These are phyloP conservation scores for Poecilus cupreus DNA, from an alignment of 2,888 invertebrate genomes.

Conservation along the genomic window DNA sequence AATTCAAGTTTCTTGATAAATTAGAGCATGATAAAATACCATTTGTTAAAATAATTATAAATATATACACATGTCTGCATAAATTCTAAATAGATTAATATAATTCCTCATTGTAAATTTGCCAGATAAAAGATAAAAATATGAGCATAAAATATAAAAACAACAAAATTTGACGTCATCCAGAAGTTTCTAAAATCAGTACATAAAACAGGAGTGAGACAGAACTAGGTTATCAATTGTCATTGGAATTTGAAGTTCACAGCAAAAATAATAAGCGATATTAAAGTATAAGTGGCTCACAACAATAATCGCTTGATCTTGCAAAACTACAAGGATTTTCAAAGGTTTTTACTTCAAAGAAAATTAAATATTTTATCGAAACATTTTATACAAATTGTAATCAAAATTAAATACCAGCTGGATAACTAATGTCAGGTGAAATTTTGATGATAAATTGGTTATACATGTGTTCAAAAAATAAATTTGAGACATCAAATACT, in stretches of 20 bases:
- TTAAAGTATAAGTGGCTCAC: neutral
- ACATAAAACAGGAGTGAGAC: neutral
- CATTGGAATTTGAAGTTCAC: conserved; percentile 9
- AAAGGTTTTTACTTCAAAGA: neutral
- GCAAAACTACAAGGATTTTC: neutral
- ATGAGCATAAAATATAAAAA: neutral
- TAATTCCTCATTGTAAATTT: neutral
- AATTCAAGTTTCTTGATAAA: neutral
- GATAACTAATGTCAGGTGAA: no score
- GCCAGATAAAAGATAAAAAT: neutral
- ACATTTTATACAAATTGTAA: neutral
- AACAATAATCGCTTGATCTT: conserved; percentile 26
- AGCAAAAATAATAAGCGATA: neutral
- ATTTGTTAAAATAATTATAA: neutral
- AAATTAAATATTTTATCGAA: neutral
- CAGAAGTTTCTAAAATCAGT: neutral
- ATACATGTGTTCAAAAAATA: no score
- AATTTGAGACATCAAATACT: no score
- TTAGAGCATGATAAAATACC: neutral
- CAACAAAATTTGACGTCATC: neutral
- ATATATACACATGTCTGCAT: neutral
- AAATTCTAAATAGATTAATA: neutral
- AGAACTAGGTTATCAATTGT: conserved; percentile 27
- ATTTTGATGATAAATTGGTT: no score
- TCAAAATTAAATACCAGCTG: no score